Percentiles rank a stretch among this genome's conserved stretches.
These are phyloP conservation scores for Yoshiicerus persimilis DNA, from an alignment of 1,140 invertebrate species.

Conservation along the genomic window DNA sequence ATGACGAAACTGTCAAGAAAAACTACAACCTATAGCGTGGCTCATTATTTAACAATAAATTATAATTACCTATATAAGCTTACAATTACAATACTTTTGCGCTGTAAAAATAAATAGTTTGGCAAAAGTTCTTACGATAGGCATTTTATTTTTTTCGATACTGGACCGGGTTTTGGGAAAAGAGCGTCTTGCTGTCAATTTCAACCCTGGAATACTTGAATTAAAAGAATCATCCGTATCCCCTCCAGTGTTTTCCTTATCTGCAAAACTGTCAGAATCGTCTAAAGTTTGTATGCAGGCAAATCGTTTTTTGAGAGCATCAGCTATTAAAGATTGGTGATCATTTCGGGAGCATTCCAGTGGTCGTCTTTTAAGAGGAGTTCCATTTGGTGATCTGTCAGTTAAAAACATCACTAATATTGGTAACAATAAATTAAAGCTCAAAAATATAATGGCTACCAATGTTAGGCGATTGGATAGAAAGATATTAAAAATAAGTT, in stretches of 20 bases:
- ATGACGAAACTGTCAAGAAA: too few relatives aligned
- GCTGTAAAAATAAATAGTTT: too few relatives aligned
- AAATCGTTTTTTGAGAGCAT: constrained; percentile 31
- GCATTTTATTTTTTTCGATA: neutral
- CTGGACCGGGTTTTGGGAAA: neutral
- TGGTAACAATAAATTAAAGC: too few relatives aligned
- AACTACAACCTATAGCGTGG: too few relatives aligned
- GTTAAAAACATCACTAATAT: neutral
- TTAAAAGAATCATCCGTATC: constrained; percentile 30
- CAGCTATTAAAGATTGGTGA: neutral
- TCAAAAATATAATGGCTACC: too few relatives aligned
- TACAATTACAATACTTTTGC: too few relatives aligned
- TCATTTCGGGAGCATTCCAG: neutral
- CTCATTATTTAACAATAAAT: too few relatives aligned
- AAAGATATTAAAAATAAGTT: too few relatives aligned
- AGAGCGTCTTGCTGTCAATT: neutral
- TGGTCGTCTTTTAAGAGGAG: constrained; percentile 28
- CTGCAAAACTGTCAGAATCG: neutral
- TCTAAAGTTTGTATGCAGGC: constrained; percentile 33
- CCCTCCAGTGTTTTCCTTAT: neutral
- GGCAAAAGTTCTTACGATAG: neutral
- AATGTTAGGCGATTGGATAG: too few relatives aligned
- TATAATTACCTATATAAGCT: too few relatives aligned
- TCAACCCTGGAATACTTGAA: neutral
- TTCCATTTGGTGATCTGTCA: constrained; percentile 39